These are phyloP conservation scores for Crypturellus undulatus DNA, from an alignment of 2,113 vertebrate species.

Conservation along the genomic window DNA sequence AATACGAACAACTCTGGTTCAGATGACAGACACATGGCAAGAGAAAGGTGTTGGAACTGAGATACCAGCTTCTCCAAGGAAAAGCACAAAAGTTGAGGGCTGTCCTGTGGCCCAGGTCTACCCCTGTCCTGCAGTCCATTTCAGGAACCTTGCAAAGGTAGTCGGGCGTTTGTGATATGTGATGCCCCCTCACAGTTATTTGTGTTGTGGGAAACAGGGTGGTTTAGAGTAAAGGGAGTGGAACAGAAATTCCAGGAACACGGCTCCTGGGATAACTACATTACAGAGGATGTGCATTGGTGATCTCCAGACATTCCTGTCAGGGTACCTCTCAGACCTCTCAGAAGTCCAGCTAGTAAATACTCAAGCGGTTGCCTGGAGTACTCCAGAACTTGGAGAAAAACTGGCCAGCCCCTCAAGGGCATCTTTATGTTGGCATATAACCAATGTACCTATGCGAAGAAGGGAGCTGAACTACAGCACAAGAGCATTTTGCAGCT, in stretches of 20 bases:
- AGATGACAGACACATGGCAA: neutral
- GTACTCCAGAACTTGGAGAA: neutral
- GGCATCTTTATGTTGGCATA: fast-evolving
- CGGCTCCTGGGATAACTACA: neutral
- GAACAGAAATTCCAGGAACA: neutral
- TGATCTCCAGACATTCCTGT: neutral
- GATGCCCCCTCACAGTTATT: neutral
- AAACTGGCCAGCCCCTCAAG: neutral
- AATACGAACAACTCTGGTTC: neutral
- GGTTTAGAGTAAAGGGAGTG: neutral
- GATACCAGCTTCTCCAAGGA: neutral
- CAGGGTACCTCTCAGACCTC: neutral
- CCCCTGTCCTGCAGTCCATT: neutral
- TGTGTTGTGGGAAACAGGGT: neutral
- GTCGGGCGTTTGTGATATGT: neutral
- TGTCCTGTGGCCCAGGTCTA: neutral
- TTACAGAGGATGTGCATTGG: neutral
- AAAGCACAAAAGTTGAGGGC: neutral
- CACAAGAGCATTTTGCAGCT: constrained; percentile 33
- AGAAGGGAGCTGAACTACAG: neutral
- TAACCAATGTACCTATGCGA: neutral
- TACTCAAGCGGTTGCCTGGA: neutral
- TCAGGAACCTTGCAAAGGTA: neutral
- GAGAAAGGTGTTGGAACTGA: neutral
- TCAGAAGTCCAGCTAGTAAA: neutral